Base-by-base conservation (phyloP, 2,113 vertebrate species). In the Carassius auratus region DNA sequence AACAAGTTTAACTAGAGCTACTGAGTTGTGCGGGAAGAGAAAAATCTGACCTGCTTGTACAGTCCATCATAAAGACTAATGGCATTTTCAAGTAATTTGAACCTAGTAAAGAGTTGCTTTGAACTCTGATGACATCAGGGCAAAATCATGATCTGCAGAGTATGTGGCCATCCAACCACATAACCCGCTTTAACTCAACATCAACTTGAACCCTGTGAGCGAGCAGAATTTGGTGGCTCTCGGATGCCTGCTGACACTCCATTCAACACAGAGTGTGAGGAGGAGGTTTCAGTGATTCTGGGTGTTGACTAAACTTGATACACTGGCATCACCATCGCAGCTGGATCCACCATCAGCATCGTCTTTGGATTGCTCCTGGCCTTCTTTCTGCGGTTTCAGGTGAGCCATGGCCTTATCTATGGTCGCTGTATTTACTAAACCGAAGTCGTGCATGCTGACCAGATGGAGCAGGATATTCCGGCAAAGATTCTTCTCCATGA, bases 381-480 rank as follows among this genome's bases (percentile, higher is more conserved):
- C n/a, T 5, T 74, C 59, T 19, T 71, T 89, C 0, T 78, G 85
- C 0, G 50, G 85, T 0, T 45, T 21, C 4, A 99, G 96, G 81
- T 94, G 94, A 86, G 94, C 93, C 93, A 98, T 97, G 90, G 97
- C 97, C 91, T 93, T 95, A 95, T 99, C 96, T 92, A 99, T 97
- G 92, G 96, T 98, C 89, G 90, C 91, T 62, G 97, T 97, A 94
- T 91, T 96, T 92, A 99, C 94, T 92, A 99, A 96, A 93, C 97
- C 99, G 94, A 98, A 99, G 96, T 99, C 97, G 92, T 99, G 97
- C 98, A 99, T 99, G 96, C 97, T 99, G 94, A 98, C 94, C 91
- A 99, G 93, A 90, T 99, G 98, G 90, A 99, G 97, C 95, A 99
- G 97, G 92, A 98, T 96, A 94, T 99, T 99, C 93, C 96, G 95